These are phyloP conservation scores for Scelioninae gen. 1 DNA, from an alignment of 2,888 invertebrate species.

Conservation along the genomic window DNA sequence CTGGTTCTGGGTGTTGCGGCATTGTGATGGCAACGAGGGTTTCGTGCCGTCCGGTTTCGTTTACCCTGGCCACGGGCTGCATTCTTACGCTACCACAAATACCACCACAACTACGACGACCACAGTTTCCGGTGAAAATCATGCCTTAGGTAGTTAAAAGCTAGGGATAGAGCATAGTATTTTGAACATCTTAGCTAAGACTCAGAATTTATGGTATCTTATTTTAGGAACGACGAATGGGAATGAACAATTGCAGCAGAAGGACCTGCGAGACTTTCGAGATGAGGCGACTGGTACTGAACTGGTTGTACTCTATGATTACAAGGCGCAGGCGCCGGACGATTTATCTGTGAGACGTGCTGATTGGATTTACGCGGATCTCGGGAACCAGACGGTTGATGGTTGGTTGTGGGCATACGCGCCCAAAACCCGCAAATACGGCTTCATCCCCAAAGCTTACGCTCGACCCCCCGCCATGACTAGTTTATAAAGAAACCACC, in stretches of 20 bases:
- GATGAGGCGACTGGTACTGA: conserved; percentile 89
- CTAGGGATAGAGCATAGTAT: too few species aligned
- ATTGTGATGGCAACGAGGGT: conserved; percentile 95
- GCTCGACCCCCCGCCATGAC: conserved; percentile 97
- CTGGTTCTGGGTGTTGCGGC: conserved; percentile 97
- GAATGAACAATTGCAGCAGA: conserved; percentile 80
- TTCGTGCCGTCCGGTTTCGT: conserved; percentile 98
- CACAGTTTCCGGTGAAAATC: conserved; percentile 78
- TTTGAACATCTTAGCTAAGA: too few species aligned
- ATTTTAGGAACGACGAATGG: conserved; percentile 78
- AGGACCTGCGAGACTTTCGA: conserved; percentile 81
- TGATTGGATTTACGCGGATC: conserved; percentile 97
- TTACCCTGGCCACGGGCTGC: conserved; percentile 88
- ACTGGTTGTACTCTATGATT: conserved; percentile 97
- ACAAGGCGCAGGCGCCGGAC: conserved; percentile 97
- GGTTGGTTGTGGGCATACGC: conserved; percentile 98
- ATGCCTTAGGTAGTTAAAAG: conserved; percentile 82
- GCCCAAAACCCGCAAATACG: conserved; percentile 95
- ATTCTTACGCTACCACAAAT: conserved; percentile 81
- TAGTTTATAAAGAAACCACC: conserved; percentile 87
- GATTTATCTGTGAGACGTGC: conserved; percentile 95
- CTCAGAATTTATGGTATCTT: too few species aligned
- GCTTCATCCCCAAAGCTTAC: conserved; percentile 97
- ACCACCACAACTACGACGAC: conserved; percentile 80
- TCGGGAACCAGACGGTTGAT: conserved; percentile 96